Base-by-base conservation (phyloP, 2,113 vertebrate genomes). In the Hassar affinis region DNA sequence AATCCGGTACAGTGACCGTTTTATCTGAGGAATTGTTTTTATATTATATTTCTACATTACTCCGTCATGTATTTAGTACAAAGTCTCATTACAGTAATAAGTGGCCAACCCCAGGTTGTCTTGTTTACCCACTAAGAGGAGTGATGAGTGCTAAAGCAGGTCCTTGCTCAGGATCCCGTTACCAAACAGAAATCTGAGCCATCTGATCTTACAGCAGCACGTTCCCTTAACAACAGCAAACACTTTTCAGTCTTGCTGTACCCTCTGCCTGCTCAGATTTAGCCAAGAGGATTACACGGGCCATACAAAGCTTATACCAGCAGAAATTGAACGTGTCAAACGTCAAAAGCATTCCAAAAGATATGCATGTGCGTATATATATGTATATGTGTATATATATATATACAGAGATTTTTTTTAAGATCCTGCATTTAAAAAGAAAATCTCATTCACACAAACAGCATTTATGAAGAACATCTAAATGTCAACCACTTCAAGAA, bases 1-100 rank as follows among this genome's bases (percentile, higher is more conserved):
- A 91, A 99, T 99, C 88, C 96, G 96, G 98, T 99, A 87, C 62
- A 87, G 12, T 8, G 0, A 68, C 6, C 0, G 9, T 22, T 20
- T 54, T 22, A 54, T 54, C 4, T 56, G 52, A 56, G 52, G 52
- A 22, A 20, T 1, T 54, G 5, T 6, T 14, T 20, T 56, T 14
- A 0, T 6, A 22, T 62, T 30, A 62, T 17, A 33, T 64, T 2
- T 33, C 12, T 33, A 6, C 33, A 15, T 35, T 1, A 2, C 14
- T 20, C 62, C 12, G 15, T 62, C 12, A 27, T 30, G n/a, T 61
- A n/a, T 61, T 27, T 30, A 61, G 1, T n/a, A 5, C 27, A 27
- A 30, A 9, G 56, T 27, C n/a, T 12, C n/a, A 15, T 33, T 68
- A 3, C 30, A 64, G n/a, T n/a, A n/a, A n/a, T 17, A 66, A 52